A percentile compares a stretch with the other conserved stretches of the same genome.
Evolutionary conservation across 1,140 invertebrate species (phyloP).

Genomic region (Solenopsis invicta): DNA sequence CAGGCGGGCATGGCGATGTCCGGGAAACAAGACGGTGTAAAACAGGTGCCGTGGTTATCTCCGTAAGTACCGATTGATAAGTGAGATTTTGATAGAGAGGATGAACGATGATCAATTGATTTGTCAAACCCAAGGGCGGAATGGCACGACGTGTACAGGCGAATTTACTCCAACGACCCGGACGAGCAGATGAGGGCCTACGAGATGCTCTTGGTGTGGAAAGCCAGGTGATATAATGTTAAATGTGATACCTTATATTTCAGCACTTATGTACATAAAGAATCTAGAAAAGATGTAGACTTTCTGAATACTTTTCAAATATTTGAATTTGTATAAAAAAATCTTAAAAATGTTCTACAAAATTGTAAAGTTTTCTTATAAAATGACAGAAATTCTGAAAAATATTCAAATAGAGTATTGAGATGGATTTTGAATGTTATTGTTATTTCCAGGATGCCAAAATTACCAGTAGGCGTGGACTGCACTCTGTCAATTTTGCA

Average conservation of each 20-base stretch:
- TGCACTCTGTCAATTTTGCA: conserved; percentile 90
- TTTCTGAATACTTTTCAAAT: too few species aligned
- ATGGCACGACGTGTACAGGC: conserved; percentile 88
- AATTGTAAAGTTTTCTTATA: too few species aligned
- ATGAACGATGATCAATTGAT: background rate
- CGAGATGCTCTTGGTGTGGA: conserved; percentile 88
- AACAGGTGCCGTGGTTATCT: conserved; percentile 83
- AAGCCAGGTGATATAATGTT: conserved; percentile 84
- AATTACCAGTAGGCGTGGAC: conserved; percentile 90
- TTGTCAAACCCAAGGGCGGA: conserved; percentile 83
- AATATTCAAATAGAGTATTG: too few species aligned
- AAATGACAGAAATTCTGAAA: too few species aligned
- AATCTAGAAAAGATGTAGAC: too few species aligned
- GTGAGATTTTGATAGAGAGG: background rate
- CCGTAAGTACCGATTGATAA: conserved; percentile 74
- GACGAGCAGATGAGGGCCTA: conserved; percentile 86
- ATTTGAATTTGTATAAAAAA: too few species aligned
- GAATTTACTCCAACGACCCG: conserved; percentile 86
- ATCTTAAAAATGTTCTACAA: too few species aligned
- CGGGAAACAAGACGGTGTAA: conserved; percentile 72
- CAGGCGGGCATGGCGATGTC: conserved; percentile 74
- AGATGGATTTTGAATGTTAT: background rate
- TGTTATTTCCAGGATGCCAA: conserved; percentile 86
- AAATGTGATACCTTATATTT: too few species aligned
- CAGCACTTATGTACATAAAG: too few species aligned